Percentiles rank a stretch among this genome's conserved stretches.
These are phyloP conservation scores for Peribatodes rhomboidaria DNA, from an alignment of 2,888 invertebrate species.

Conservation along the genomic window DNA sequence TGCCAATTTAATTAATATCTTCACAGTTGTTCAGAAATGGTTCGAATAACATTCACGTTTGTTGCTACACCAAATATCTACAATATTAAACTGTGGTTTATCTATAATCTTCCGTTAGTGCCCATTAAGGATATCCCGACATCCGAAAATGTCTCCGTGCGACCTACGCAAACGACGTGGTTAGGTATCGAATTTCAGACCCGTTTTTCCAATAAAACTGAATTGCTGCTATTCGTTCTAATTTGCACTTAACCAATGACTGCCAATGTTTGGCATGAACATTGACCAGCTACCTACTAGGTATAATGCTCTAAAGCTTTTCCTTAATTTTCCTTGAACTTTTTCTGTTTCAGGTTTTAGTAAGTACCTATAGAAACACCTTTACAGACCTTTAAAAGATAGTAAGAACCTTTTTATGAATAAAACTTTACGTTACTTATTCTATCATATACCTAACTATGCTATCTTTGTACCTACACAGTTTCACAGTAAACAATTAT, in stretches of 20 bases:
- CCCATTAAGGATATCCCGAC: conserved; percentile 19
- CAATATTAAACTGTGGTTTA: neutral
- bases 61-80: neutral
- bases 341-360: neutral
- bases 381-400: no score
- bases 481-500: no score
- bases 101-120: neutral
- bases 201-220: conserved; percentile 33
- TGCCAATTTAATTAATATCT: no score
- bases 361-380: no score
- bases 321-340: neutral
- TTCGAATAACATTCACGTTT: neutral
- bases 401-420: no score
- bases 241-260: conserved; percentile 24
- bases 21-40: no score
- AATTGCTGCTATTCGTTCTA: conserved; percentile 29
- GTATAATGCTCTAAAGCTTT: neutral
- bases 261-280: conserved; percentile 16
- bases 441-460: no score
- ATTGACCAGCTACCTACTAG: conserved; percentile 3
- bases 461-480: no score
- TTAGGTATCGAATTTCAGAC: conserved; percentile 11
- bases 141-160: conserved; percentile 27
- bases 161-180: conserved; percentile 26
- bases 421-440: no score